phyloP scores from a whole-genome alignment of 2,797 vertebrate species.

The Crax fasciolata region DNA sequence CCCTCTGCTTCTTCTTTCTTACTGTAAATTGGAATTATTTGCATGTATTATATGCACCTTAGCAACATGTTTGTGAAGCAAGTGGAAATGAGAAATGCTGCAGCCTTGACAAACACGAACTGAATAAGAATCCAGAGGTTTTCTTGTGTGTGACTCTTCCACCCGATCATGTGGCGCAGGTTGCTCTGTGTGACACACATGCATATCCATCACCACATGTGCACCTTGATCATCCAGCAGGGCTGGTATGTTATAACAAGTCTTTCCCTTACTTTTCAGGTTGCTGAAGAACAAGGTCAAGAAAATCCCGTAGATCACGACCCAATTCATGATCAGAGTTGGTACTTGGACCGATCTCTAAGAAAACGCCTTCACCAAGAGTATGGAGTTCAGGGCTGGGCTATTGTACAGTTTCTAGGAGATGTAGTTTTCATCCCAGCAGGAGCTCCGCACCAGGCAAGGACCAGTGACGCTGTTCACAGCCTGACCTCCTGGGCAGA shows the following conservation, averaged over 20 bases:
- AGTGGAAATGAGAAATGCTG: neutral
- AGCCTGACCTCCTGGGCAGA: neutral
- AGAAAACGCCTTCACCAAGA: slow-evolving; percentile 85
- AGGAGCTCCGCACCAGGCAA: slow-evolving; percentile 87
- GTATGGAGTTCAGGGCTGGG: slow-evolving; percentile 87
- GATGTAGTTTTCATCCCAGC: slow-evolving; percentile 88
- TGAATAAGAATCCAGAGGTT: neutral
- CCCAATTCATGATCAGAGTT: slow-evolving; percentile 87
- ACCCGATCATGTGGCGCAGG: rapidly evolving
- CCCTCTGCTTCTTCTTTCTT: neutral
- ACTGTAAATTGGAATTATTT: neutral
- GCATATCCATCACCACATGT: rapidly evolving
- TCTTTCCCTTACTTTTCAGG: slow-evolving; percentile 61
- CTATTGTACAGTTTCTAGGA: slow-evolving; percentile 87
- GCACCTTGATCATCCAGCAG: rapidly evolving
- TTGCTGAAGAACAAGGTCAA: slow-evolving; percentile 86
- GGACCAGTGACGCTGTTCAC: neutral
- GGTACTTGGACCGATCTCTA: slow-evolving; percentile 83
- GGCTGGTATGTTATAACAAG: rapidly evolving
- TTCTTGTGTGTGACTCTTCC: rapidly evolving
- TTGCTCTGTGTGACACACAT: rapidly evolving
- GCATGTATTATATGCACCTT: rapidly evolving
- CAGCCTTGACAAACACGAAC: neutral
- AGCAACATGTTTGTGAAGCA: neutral
- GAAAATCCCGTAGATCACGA: slow-evolving; percentile 86